Evolutionary conservation across 2,797 vertebrate species (phyloP).

Genomic region (Sebastes diaconus): DNA sequence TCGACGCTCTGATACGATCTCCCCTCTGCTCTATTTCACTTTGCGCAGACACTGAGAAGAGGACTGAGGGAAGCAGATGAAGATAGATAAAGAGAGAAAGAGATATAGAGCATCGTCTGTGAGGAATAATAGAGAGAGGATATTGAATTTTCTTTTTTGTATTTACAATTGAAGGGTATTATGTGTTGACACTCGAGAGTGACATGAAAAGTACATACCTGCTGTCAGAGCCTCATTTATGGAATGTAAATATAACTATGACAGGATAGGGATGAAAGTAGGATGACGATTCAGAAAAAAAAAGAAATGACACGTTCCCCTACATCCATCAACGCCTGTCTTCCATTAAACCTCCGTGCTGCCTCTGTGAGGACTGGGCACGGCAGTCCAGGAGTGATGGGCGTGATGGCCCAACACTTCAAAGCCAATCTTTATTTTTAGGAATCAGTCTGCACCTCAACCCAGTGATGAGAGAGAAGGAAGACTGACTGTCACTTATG

Average conservation of each 20-base stretch:
- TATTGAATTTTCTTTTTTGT: constrained; percentile 4
- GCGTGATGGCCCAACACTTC: constrained; percentile 19
- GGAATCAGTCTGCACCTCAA: constrained; percentile 16
- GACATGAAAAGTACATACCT: constrained; percentile 18
- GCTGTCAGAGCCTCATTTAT: background rate
- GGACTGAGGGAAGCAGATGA: constrained; percentile 33
- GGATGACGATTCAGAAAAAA: background rate
- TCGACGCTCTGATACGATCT: constrained; percentile 65
- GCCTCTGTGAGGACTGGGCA: constrained; percentile 4
- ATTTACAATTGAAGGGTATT: background rate
- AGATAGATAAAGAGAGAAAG: constrained; percentile 26
- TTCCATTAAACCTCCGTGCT: constrained; percentile 22
- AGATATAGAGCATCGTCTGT: constrained; percentile 4
- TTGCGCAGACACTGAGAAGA: constrained; percentile 48
- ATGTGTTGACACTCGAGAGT: background rate
- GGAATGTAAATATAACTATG: background rate
- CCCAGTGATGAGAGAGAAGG: background rate
- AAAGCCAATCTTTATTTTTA: constrained; percentile 57
- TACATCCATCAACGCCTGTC: background rate
- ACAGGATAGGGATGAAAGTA: background rate
- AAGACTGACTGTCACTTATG: background rate
- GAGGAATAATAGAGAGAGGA: constrained; percentile 17
- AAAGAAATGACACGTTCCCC: background rate
- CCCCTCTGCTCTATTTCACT: constrained; percentile 62
- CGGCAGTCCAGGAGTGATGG: constrained; percentile 18